These are phyloP conservation scores for Rhodeus uyekii DNA, from an alignment of 2,797 vertebrate species.

Conservation along the genomic window DNA sequence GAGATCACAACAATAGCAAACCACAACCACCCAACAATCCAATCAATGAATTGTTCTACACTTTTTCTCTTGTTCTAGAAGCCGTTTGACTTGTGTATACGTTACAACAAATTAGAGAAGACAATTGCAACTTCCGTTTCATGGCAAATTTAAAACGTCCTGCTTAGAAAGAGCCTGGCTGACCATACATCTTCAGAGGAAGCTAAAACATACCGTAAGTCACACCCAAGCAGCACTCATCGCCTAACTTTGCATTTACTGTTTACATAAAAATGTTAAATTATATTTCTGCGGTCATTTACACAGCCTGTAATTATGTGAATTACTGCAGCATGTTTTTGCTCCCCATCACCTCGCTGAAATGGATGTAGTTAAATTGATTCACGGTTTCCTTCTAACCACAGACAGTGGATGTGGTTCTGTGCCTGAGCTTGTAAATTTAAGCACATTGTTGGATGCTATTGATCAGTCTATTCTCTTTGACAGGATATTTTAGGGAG, in stretches of 20 bases:
- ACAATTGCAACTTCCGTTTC: background rate
- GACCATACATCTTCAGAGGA: background rate
- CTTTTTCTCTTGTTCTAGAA: background rate
- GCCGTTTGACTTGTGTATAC: background rate
- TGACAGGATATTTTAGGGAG: conserved; percentile 16
- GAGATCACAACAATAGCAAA: background rate
- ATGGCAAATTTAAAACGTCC: background rate
- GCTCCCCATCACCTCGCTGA: background rate
- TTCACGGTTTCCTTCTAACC: conserved; percentile 34
- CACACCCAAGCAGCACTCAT: background rate
- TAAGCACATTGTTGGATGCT: background rate
- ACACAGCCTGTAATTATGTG: conserved; percentile 29
- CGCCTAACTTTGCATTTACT: conserved; percentile 27
- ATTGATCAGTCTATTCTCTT: conserved; percentile 26
- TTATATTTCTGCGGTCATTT: conserved; percentile 26
- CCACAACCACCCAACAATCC: background rate
- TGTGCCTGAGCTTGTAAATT: conserved; percentile 18
- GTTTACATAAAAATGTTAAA: conserved; percentile 28
- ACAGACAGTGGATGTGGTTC: conserved; percentile 28
- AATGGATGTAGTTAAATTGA: conserved; percentile 42
- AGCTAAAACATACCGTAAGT: conserved; percentile 9
- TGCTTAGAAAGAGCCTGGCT: background rate
- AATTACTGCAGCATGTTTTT: conserved; percentile 26
- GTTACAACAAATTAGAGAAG: background rate
- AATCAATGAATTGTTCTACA: background rate